Percentiles rank a stretch among this genome's conserved stretches.
Evolutionary conservation across 2,797 vertebrate species (phyloP).

Genomic region (Peromyscus eremicus): DNA sequence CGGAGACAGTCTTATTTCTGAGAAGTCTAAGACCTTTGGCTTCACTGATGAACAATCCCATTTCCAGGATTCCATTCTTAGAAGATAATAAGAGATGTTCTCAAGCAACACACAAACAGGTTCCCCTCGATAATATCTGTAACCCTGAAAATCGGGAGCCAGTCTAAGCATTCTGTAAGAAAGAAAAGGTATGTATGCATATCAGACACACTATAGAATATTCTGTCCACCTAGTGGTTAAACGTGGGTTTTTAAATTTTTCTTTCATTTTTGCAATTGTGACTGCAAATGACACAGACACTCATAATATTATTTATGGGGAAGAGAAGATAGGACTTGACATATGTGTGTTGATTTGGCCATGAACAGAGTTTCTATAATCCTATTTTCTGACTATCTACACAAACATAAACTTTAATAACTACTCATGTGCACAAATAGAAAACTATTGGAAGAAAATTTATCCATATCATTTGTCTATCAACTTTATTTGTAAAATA

Average conservation of each 20-base stretch:
- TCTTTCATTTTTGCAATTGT: not conserved
- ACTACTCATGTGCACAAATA: not conserved
- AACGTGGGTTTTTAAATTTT: not conserved
- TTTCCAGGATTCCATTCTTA: conserved; percentile 37
- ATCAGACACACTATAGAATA: not conserved
- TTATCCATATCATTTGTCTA: not conserved
- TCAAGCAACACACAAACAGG: not conserved
- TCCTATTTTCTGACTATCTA: not conserved
- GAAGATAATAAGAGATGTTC: not conserved
- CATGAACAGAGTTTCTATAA: not conserved
- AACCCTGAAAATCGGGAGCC: not conserved
- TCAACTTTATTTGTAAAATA: not conserved
- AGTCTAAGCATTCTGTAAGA: not conserved
- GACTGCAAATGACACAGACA: not conserved
- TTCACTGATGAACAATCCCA: not conserved
- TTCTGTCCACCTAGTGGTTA: not conserved
- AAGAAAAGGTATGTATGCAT: not conserved
- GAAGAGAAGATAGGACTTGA: not conserved
- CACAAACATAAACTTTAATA: not conserved
- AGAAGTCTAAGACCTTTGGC: conserved; percentile 28
- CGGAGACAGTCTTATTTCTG: conserved; percentile 15
- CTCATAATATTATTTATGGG: not conserved
- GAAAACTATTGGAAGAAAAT: conserved; percentile 31
- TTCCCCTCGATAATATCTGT: not conserved
- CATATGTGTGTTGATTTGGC: not conserved